Percentiles rank a stretch among this genome's conserved stretches.
phyloP scores from a whole-genome alignment of 1,140 invertebrate genomes.

The Diorhabda sublineata region DNA sequence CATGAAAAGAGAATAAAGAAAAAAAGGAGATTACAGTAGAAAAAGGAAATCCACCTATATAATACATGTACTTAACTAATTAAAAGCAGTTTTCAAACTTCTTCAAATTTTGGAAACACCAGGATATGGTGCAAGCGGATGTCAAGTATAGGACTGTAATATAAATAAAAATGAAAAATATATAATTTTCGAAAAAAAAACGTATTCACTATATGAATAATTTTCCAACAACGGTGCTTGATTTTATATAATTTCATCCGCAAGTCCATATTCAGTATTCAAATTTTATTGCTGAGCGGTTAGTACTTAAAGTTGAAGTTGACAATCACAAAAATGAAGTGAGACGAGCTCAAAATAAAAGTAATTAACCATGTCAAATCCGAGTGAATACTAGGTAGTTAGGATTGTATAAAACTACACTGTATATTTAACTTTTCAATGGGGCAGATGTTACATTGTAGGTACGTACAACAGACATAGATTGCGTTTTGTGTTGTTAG shows the following conservation, averaged over 20 bases:
- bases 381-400: background rate
- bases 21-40: no score
- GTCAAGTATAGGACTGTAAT: no score
- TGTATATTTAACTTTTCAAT: background rate
- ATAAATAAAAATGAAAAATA: no score
- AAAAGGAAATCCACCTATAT: no score
- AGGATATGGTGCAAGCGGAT: no score
- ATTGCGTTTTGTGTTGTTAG: no score
- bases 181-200: no score
- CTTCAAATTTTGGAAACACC: no score
- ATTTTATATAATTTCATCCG: background rate
- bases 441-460: background rate
- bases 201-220: background rate
- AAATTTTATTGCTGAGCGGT: background rate
- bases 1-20: no score
- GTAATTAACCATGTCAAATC: slow-evolving; percentile 3
- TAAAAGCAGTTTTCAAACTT: no score
- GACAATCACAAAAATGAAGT: background rate
- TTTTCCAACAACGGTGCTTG: background rate
- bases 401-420: background rate
- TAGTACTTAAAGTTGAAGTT: background rate
- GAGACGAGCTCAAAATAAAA: background rate
- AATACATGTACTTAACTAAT: no score
- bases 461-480: no score
- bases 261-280: background rate